Evolutionary conservation across 2,113 vertebrate genomes (phyloP).

Genomic region (Tringa solitaria): DNA sequence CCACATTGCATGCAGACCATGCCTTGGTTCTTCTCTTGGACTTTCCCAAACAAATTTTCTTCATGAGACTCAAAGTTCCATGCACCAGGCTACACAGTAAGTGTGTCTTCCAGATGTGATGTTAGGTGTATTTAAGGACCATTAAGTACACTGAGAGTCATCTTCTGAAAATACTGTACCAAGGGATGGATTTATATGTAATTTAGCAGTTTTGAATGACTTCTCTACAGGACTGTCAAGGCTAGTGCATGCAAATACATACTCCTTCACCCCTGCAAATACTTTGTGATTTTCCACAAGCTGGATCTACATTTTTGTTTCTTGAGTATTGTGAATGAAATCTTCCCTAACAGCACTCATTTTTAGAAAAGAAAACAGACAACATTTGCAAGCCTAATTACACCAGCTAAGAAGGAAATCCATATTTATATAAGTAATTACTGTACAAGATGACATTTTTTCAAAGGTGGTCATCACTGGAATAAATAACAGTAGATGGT

Average conservation of each 20-base stretch:
- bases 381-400: not conserved
- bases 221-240: not conserved
- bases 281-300: not conserved
- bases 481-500: not conserved
- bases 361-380: not conserved
- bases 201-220: not conserved
- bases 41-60: not conserved
- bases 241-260: not conserved
- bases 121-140: not conserved
- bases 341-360: not conserved
- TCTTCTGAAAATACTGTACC: not conserved
- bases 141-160: not conserved
- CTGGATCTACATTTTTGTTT: not conserved
- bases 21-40: not conserved
- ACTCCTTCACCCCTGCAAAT: not conserved
- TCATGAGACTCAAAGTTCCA: not conserved
- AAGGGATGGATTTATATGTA: not conserved
- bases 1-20: rapidly evolving
- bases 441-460: not conserved
- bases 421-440: not conserved
- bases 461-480: not conserved
- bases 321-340: not conserved
- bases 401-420: not conserved
- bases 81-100: not conserved
- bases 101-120: not conserved